A percentile compares a stretch with the other conserved stretches of the same genome.
Conservation (phyloP, 2,888 invertebrate species). For the Protonemura montana region DNA sequence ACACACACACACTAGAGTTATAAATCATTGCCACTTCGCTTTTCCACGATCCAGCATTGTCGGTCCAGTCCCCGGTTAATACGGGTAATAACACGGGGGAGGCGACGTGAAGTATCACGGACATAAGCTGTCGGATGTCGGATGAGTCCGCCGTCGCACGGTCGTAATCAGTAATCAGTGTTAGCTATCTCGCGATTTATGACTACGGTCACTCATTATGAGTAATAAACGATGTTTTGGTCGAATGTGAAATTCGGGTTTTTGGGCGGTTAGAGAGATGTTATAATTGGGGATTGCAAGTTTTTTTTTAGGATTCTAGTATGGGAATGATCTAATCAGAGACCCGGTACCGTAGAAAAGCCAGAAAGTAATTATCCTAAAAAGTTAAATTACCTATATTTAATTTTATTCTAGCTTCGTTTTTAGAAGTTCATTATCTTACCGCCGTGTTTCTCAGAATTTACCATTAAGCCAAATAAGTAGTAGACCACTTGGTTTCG, state of each 20-base stretch:
- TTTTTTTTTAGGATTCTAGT: too few relatives aligned
- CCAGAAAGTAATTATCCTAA: too few relatives aligned
- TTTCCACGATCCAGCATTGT: too few relatives aligned
- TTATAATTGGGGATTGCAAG: too few relatives aligned
- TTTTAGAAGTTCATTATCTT: too few relatives aligned
- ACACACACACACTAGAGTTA: not conserved
- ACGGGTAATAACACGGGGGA: not conserved
- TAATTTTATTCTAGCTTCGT: too few relatives aligned
- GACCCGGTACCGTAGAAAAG: not conserved
- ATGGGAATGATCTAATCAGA: not conserved
- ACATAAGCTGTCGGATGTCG: not conserved
- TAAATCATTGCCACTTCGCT: not conserved
- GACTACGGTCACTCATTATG: not conserved
- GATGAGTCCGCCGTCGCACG: not conserved
- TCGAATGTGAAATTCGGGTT: not conserved
- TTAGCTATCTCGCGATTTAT: not conserved
- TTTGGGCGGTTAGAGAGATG: not conserved
- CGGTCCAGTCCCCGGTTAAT: not conserved
- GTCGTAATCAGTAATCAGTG: not conserved
- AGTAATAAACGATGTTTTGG: constrained; percentile 7
- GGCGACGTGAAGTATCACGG: not conserved
- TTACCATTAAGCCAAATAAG: not conserved
- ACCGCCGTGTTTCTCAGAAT: too few relatives aligned
- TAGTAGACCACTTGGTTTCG: not conserved
- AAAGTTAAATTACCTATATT: too few relatives aligned